These are phyloP conservation scores for Geotrupes spiniger DNA, from an alignment of 2,888 invertebrate species.

Conservation along the genomic window DNA sequence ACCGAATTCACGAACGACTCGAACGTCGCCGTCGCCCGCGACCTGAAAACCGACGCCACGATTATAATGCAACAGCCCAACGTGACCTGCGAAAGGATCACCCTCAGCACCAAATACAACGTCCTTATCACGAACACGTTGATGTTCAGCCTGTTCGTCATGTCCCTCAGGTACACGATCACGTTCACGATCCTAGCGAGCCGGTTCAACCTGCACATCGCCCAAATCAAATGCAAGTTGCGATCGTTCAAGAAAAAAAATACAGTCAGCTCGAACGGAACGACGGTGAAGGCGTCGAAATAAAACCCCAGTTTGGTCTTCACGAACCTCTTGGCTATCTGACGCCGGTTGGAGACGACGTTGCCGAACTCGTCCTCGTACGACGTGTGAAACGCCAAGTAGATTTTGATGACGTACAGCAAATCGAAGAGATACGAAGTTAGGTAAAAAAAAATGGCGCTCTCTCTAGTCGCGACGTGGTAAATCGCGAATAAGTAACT, in stretches of 20 bases:
- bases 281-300: constrained; percentile 22
- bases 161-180: constrained; percentile 8
- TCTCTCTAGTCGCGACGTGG: constrained; percentile 4
- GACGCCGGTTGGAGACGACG: constrained; percentile 18
- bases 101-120: constrained; percentile 15
- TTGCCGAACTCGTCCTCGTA: constrained; percentile 31
- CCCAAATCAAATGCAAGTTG: constrained; percentile 4
- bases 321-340: constrained; percentile 25
- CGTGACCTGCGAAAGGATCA: constrained; percentile 8
- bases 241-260: constrained; percentile 14
- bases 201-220: constrained; percentile 13
- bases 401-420: constrained; percentile 26
- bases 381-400: constrained; percentile 26
- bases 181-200: constrained; percentile 17
- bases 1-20: not conserved
- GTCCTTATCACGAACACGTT: constrained; percentile 17
- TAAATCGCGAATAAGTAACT: constrained; percentile 15
- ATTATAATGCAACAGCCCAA: constrained; percentile 14
- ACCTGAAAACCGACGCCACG: not conserved
- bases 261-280: constrained; percentile 28
- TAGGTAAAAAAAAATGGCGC: not conserved
- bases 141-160: constrained; percentile 22
- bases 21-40: not conserved
- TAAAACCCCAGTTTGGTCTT: constrained; percentile 24
- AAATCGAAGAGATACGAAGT: constrained; percentile 26